Percentiles rank a stretch among this genome's conserved stretches.
phyloP scores from a whole-genome alignment of 2,888 invertebrate genomes.

The Xanthostigma xanthostigma region DNA sequence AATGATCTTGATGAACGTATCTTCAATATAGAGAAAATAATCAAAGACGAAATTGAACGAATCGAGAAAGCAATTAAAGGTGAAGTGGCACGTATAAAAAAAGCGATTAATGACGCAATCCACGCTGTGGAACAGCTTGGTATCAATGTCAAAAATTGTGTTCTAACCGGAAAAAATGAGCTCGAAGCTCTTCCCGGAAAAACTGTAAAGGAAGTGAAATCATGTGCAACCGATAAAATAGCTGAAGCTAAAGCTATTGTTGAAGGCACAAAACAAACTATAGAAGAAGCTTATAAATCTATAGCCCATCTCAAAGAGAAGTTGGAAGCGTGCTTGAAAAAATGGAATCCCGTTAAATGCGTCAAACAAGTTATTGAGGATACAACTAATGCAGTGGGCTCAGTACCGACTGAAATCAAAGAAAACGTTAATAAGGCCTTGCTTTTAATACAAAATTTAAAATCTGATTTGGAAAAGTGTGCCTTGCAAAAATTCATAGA shows the following conservation, averaged over 20 bases:
- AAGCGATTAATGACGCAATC: conserved; percentile 1
- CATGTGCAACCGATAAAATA: conserved; percentile 1
- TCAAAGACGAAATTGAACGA: not conserved
- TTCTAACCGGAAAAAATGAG: conserved; percentile 1
- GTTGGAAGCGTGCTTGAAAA: conserved; percentile 3
- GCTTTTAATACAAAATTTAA: not conserved
- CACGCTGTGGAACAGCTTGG: conserved; percentile 6
- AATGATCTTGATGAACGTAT: not conserved
- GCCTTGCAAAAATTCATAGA: not conserved
- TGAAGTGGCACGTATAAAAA: not conserved
- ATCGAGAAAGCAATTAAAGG: conserved; percentile 2
- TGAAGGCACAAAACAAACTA: not conserved
- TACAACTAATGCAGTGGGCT: not conserved
- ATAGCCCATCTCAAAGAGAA: not conserved
- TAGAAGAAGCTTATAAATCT: not conserved
- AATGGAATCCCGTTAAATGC: conserved; percentile 3
- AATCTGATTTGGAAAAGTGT: conserved; percentile 3
- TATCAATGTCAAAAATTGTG: conserved; percentile 10
- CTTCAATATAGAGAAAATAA: not conserved
- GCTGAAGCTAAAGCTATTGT: not conserved
- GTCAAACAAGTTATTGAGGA: conserved; percentile 1
- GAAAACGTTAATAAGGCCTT: conserved; percentile 1
- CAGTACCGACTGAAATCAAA: conserved; percentile 3
- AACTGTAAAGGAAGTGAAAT: not conserved
- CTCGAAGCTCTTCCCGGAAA: conserved; percentile 1